Evolutionary conservation across 1,140 invertebrate genomes (phyloP).

Genomic region (Danaus melanippus): DNA sequence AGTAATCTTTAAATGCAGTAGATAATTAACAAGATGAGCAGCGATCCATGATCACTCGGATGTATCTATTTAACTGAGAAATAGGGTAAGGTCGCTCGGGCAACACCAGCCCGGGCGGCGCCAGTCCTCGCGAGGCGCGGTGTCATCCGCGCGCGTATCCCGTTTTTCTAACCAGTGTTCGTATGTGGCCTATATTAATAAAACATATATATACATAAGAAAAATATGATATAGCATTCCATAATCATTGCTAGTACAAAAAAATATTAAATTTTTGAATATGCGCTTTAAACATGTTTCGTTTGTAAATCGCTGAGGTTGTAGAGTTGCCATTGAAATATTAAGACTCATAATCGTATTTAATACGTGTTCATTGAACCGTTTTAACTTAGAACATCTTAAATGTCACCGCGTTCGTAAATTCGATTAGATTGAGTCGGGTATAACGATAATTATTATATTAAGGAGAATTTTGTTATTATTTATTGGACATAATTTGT

Average conservation of each 20-base stretch:
- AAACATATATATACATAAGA: not conserved
- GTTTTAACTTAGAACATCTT: too few relatives aligned
- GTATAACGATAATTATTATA: too few relatives aligned
- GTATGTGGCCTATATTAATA: constrained; percentile 8
- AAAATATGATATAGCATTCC: not conserved
- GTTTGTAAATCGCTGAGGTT: too few relatives aligned
- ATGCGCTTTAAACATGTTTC: too few relatives aligned
- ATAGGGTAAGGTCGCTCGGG: constrained; percentile 15
- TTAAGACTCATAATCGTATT: constrained; percentile 5
- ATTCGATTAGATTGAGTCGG: too few relatives aligned
- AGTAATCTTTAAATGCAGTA: constrained; percentile 5
- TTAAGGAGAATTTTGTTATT: too few relatives aligned
- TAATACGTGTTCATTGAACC: not conserved
- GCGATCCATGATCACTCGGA: constrained; percentile 29
- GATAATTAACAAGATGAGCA: constrained; percentile 9
- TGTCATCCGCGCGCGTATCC: constrained; percentile 41
- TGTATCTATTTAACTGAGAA: constrained; percentile 19
- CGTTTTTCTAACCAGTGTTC: constrained; percentile 4
- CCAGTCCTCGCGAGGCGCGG: constrained; percentile 62
- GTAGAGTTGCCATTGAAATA: constrained; percentile 2
- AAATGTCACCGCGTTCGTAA: too few relatives aligned
- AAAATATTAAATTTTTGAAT: too few relatives aligned
- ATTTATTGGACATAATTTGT: too few relatives aligned
- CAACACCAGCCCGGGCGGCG: constrained; percentile 55
- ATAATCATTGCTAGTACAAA: too few relatives aligned